Evolutionary conservation across 1,140 invertebrate genomes (phyloP).

Genomic region (Eciton burchellii): DNA sequence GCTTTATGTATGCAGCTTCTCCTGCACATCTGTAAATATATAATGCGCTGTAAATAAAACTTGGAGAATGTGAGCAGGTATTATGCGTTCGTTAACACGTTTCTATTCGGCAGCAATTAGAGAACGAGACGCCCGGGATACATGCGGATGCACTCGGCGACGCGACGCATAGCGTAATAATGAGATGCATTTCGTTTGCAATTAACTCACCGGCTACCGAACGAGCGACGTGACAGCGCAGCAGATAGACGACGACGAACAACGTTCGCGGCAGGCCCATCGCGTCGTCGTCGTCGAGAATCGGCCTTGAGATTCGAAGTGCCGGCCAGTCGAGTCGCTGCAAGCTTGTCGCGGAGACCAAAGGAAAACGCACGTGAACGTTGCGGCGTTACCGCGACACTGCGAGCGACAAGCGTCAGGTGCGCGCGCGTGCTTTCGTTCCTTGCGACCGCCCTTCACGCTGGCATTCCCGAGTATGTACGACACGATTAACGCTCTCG

Average conservation of each 20-base stretch:
- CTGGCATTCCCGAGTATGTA: constrained; percentile 17
- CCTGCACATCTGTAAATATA: too few relatives aligned
- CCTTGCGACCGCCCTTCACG: background rate
- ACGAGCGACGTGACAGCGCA: constrained; percentile 64
- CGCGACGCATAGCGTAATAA: too few relatives aligned
- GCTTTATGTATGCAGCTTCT: too few relatives aligned
- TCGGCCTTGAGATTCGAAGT: background rate
- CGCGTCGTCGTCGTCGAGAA: constrained; percentile 9
- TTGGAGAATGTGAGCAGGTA: too few relatives aligned
- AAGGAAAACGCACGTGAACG: constrained; percentile 56
- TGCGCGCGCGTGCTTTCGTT: constrained; percentile 2
- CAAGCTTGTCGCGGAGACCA: background rate
- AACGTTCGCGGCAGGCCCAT: constrained; percentile 68
- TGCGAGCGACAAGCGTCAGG: background rate
- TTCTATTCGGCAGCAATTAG: background rate
- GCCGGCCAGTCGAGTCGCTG: too few relatives aligned
- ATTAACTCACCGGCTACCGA: constrained; percentile 73
- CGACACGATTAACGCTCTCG: background rate
- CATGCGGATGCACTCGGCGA: background rate
- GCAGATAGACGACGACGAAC: constrained; percentile 64
- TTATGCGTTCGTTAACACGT: background rate
- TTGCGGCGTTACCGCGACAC: constrained; percentile 19
- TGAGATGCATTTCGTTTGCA: background rate
- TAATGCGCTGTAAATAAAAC: too few relatives aligned
- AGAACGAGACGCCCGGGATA: background rate